A percentile compares a stretch with the other conserved stretches of the same genome.
phyloP scores from a whole-genome alignment of 2,888 invertebrate species.

The Mesoligia furuncula region DNA sequence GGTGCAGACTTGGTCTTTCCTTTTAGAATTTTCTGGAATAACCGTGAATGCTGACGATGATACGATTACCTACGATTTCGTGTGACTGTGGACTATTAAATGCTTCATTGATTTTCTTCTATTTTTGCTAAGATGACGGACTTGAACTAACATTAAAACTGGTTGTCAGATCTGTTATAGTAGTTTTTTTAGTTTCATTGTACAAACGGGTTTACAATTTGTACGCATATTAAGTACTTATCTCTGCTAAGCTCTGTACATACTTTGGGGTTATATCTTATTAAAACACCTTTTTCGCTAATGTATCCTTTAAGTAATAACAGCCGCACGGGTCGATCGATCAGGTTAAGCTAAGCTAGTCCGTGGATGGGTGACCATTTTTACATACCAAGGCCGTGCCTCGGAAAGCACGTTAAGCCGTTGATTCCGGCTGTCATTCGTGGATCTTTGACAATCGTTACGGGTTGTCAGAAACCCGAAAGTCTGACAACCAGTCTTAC shows the following conservation, averaged over 20 bases:
- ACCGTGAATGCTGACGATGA: constrained; percentile 51
- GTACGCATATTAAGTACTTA: background rate
- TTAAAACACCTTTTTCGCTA: background rate
- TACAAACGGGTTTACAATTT: constrained; percentile 20
- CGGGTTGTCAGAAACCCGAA: background rate
- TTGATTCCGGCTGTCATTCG: background rate
- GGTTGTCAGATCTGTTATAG: constrained; percentile 46
- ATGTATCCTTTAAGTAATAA: background rate
- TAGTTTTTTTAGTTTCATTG: background rate
- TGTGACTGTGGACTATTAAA: constrained; percentile 78
- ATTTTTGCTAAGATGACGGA: constrained; percentile 51
- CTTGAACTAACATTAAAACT: constrained; percentile 43
- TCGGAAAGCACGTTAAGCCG: no score
- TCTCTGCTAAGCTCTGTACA: background rate
- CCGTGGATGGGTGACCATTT: background rate
- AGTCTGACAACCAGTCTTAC: background rate
- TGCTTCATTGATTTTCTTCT: constrained; percentile 78
- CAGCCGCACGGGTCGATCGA: no score
- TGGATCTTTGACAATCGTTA: background rate
- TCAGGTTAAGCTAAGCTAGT: background rate
- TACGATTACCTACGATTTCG: constrained; percentile 59
- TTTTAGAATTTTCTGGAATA: constrained; percentile 42
- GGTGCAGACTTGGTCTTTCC: constrained; percentile 30
- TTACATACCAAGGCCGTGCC: background rate
- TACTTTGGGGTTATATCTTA: background rate